Conservation (phyloP, 2,888 invertebrate species). For the Drosophila paranaensis region DNA sequence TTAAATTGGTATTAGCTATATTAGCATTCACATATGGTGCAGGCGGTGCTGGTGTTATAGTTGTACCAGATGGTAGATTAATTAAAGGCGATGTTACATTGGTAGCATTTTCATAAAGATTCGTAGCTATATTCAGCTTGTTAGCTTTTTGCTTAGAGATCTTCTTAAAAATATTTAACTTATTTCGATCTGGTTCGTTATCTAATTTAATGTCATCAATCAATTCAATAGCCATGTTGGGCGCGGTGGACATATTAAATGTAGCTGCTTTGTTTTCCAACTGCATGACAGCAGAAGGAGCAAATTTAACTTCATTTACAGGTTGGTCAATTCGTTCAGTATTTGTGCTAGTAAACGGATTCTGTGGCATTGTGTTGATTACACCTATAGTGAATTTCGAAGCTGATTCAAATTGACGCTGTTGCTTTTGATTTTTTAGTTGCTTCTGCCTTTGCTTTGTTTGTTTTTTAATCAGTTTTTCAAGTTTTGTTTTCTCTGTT, state of each 20-base stretch:
- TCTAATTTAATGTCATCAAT: slow-evolving; percentile 86
- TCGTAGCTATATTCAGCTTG: slow-evolving; percentile 42
- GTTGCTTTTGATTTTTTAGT: slow-evolving; percentile 51
- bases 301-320: neutral
- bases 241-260: neutral
- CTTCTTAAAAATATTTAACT: slow-evolving; percentile 94
- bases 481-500: slow-evolving; percentile 62
- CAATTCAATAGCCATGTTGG: neutral
- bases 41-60: slow-evolving; percentile 81
- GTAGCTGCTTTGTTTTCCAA: slow-evolving; percentile 4
- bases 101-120: slow-evolving; percentile 25
- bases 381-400: slow-evolving; percentile 5
- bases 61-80: slow-evolving; percentile 83
- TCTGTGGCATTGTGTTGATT: neutral
- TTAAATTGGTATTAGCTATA: neutral
- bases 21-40: slow-evolving; percentile 16
- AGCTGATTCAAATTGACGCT: neutral
- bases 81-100: slow-evolving; percentile 64
- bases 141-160: slow-evolving; percentile 87
- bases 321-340: neutral
- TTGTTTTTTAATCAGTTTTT: slow-evolving; percentile 77
- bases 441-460: slow-evolving; percentile 73
- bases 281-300: neutral
- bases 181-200: slow-evolving; percentile 93
- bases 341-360: neutral